Percentiles rank a stretch among this genome's conserved stretches.
Evolutionary conservation across 1,140 invertebrate genomes (phyloP).

Genomic region (Solenopsis invicta): DNA sequence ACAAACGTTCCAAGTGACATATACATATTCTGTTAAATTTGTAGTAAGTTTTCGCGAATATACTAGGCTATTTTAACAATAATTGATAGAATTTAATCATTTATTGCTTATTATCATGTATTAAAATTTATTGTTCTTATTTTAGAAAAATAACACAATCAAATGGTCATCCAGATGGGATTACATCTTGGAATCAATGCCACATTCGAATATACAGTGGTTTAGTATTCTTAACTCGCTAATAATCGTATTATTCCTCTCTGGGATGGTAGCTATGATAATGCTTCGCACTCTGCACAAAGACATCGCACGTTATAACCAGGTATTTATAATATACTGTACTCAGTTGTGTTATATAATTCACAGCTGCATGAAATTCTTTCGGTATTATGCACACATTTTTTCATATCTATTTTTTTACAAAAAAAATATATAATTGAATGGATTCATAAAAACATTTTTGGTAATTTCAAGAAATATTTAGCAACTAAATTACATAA

Average conservation of each 20-base stretch:
- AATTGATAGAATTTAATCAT: constrained; percentile 9
- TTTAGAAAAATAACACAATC: constrained; percentile 92
- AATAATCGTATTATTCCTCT: constrained; percentile 95
- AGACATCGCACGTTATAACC: constrained; percentile 99
- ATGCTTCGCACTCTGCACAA: constrained; percentile 98
- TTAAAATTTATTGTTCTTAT: constrained; percentile 48
- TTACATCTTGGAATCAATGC: constrained; percentile 99
- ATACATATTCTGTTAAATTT: constrained; percentile 96
- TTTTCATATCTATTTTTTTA: not conserved
- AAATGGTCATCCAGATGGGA: constrained; percentile 99
- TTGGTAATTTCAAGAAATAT: not conserved
- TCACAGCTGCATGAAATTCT: not conserved
- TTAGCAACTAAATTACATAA: not conserved
- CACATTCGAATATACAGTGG: constrained; percentile 99
- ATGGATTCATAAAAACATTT: not conserved
- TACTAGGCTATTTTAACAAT: not conserved
- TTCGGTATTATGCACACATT: not conserved
- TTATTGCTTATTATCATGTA: not conserved
- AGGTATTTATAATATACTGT: constrained; percentile 85
- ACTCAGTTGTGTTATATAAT: not conserved
- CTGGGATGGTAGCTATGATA: constrained; percentile 99
- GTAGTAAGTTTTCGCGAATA: constrained; percentile 86
- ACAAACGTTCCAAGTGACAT: constrained; percentile 91
- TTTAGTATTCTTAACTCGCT: constrained; percentile 97
- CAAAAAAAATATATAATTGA: not conserved